Base-by-base conservation (phyloP, 2,888 invertebrate species). In the Nephrotoma guestfalica region DNA sequence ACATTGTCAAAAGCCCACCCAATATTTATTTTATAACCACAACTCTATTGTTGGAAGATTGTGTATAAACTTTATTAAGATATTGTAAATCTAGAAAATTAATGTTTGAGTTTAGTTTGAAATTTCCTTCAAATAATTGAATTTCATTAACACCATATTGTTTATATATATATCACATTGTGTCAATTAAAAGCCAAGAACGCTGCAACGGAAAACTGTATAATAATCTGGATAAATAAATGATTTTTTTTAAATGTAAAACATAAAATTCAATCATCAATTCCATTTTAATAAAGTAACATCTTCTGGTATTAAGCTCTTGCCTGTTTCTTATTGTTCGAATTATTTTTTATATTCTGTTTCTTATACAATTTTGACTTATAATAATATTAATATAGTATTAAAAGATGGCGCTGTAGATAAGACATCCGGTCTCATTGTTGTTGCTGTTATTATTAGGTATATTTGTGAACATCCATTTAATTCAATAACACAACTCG, bases 191-290 rank as follows among this genome's bases (percentile, higher is more conserved):
- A 83, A 84, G 15, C 84, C 84, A 15, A 84, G 41, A 84, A 84
- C 41, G 5, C 84, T 13, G 11, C 11, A 41, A 84, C 41, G 41
- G 15, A 84, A 84, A 84, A 84, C 41, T 15, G 41, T 41, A 41
- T 84, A 84, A 71, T 15, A 84, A 41, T 41, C 41, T 84, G 84
- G 71, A 71, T 71, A 71, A 71, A 71, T 30, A 71, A 71, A 84
- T 84, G 84, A 84, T 84, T 84, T 41, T n/a, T 84, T n/a, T 84
- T 42, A 84, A 84, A 84, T 84, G 41, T 41, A 41, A 11, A 41
- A 84, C 84, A 84, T 84, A 84, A 84, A 84, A 84, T 84, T 84
- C 84, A 84, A 84, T 84, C 84, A 84, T 84, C 84, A 42, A 84
- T 84, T 41, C 42, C 41, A 15, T 42, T 84, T 84, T 84, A 84